Base-by-base conservation (phyloP, 2,888 invertebrate species). In the Lottia scabra region DNA sequence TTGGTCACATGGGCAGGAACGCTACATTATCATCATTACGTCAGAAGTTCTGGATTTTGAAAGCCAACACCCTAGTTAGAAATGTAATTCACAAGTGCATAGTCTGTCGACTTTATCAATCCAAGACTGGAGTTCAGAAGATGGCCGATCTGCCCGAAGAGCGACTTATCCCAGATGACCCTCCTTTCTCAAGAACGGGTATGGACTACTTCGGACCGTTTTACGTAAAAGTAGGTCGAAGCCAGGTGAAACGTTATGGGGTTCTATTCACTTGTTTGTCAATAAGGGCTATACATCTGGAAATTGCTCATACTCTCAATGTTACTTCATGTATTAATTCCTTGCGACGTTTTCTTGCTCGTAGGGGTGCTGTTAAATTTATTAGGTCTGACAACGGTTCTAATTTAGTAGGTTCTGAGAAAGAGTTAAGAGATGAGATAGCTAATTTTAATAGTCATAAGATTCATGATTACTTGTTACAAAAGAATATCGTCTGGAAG, bases 131-230 rank as follows among this genome's bases (percentile, higher is more conserved):
- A 46, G 26, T 19, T 30, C 65, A 63, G 27, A 63, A 63, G 63
- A 63, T 63, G 63, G 63, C 12, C 30, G 65, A 65, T 30, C 26
- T 65, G 13, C 45, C 16, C 16, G n/a, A 46, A 6, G 67, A 67
- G 19, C 45, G 38, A 23, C 19, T 65, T 10, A 30, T 43, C 19
- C n/a, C 65, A 30, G 65, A 65, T n/a, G 30, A 30, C 19, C 65
- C 65, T 30, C 65, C 65, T 19, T 65, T 65, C 30, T 65, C 65
- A 13, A 30, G 65, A 30, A 43, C 43, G 16, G 38, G 43, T 30
- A 38, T 65, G 1, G 65, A 65, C 30, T 65, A 70, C 43, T 75
- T 76, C 65, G 75, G 73, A 15, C 71, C 75, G 6, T 77, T 68
- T 66, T 6, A 19, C n/a, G 15, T 27, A 16, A 65, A 65, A 65